phyloP scores from a whole-genome alignment of 2,113 vertebrate species.

The Tragelaphus strepsiceros region DNA sequence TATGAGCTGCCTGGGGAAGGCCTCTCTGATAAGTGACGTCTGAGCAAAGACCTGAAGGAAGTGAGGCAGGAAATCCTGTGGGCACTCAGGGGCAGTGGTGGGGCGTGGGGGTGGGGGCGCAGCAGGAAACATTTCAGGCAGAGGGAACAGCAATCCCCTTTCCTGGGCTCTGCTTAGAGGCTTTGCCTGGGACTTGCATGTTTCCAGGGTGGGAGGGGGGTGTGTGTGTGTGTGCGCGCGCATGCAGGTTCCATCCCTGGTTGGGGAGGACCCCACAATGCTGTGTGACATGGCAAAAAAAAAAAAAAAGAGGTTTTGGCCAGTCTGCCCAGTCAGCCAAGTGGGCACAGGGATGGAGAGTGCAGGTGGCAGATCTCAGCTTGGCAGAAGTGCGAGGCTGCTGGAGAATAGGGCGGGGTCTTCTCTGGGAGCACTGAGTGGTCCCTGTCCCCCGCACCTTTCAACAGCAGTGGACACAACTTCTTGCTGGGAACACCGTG shows the following conservation, averaged over 20 bases:
- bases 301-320: not conserved
- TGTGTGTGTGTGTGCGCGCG: accelerated
- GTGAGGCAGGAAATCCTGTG: not conserved
- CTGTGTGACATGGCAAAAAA: not conserved
- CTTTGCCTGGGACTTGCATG: not conserved
- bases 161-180: not conserved
- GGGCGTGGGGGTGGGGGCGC: too few relatives aligned
- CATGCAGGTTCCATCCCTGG: not conserved
- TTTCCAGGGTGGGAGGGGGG: not conserved
- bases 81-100: not conserved
- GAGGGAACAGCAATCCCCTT: not conserved
- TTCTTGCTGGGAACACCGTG: not conserved
- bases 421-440: not conserved
- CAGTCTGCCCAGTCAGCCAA: not conserved
- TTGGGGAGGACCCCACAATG: not conserved
- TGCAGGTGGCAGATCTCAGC: not conserved
- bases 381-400: not conserved
- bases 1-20: not conserved
- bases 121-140: not conserved
- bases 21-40: not conserved
- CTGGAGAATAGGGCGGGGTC: not conserved
- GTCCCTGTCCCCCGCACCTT: not conserved
- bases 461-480: not conserved
- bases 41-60: not conserved
- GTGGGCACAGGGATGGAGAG: not conserved